These are phyloP conservation scores for Halictus rubicundus DNA, from an alignment of 1,140 invertebrate genomes.

Conservation along the genomic window DNA sequence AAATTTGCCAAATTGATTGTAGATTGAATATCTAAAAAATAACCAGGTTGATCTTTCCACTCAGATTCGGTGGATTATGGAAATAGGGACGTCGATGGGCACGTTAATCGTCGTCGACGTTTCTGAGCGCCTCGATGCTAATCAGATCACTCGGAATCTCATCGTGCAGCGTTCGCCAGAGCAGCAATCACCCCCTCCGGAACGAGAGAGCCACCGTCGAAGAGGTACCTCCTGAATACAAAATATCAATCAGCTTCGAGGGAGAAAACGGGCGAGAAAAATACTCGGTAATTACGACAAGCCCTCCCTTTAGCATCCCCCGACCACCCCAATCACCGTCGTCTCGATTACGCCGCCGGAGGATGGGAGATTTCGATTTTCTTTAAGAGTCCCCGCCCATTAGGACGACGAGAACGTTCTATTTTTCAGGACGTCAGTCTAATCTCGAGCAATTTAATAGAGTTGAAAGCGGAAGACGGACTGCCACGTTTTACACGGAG, in stretches of 20 bases:
- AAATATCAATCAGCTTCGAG: constrained; percentile 78
- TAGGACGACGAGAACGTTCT: constrained; percentile 6
- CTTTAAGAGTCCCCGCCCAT: constrained; percentile 40
- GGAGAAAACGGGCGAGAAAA: constrained; percentile 73
- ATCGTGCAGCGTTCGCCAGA: too few species aligned
- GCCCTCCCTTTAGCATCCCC: constrained; percentile 30
- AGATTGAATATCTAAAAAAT: background rate
- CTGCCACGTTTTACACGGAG: background rate
- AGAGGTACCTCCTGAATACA: constrained; percentile 69
- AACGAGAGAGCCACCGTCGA: background rate
- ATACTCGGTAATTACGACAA: constrained; percentile 77
- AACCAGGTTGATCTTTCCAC: background rate
- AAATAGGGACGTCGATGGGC: too few species aligned
- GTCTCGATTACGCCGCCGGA: constrained; percentile 44
- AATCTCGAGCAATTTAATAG: constrained; percentile 9
- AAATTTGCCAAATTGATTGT: too few species aligned
- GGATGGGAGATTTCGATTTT: constrained; percentile 54
- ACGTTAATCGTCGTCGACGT: constrained; percentile 1
- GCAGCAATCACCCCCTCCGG: background rate
- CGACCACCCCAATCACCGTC: constrained; percentile 61
- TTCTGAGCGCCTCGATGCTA: constrained; percentile 4
- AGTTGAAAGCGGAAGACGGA: background rate
- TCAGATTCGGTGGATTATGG: too few species aligned
- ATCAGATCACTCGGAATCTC: background rate
- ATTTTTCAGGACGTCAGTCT: constrained; percentile 32